Conservation (phyloP, 2,888 invertebrate species). For the Xylocampa areola region DNA sequence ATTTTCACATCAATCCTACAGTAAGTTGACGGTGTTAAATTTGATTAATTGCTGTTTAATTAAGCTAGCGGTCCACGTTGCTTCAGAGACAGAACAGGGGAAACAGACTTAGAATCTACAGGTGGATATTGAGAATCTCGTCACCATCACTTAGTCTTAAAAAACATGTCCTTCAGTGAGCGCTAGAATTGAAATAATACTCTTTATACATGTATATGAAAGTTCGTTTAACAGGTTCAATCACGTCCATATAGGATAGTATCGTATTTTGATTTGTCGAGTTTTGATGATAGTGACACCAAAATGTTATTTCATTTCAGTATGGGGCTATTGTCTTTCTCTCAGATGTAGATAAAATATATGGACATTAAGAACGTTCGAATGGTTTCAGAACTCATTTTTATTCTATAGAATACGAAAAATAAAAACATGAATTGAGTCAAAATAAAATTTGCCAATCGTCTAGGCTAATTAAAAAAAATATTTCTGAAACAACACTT, state of each 20-base stretch:
- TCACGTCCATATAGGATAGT: constrained; percentile 35
- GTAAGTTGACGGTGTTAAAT: constrained; percentile 20
- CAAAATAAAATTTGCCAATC: too few species aligned
- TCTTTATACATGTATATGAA: constrained; percentile 59
- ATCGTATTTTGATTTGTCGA: constrained; percentile 8
- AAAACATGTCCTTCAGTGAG: constrained; percentile 84
- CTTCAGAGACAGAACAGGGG: constrained; percentile 69
- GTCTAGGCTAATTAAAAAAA: constrained; percentile 33
- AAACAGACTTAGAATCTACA: constrained; percentile 77
- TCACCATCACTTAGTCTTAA: constrained; percentile 82
- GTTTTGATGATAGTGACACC: constrained; percentile 16
- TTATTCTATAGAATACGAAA: neutral
- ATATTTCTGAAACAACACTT: constrained; percentile 45
- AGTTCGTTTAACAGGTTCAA: constrained; percentile 53
- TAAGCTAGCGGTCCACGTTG: constrained; percentile 71
- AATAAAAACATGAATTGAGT: too few species aligned
- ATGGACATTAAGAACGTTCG: constrained; percentile 42
- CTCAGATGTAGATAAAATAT: constrained; percentile 19
- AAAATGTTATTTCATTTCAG: constrained; percentile 8
- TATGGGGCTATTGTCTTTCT: constrained; percentile 10
- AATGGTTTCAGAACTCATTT: constrained; percentile 42
- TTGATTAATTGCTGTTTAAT: constrained; percentile 12
- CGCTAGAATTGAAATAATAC: constrained; percentile 87
- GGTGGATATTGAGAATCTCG: constrained; percentile 78
- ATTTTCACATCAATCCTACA: constrained; percentile 20